phyloP scores from a whole-genome alignment of 2,888 invertebrate genomes.

The Caenorhabditis sp. region DNA sequence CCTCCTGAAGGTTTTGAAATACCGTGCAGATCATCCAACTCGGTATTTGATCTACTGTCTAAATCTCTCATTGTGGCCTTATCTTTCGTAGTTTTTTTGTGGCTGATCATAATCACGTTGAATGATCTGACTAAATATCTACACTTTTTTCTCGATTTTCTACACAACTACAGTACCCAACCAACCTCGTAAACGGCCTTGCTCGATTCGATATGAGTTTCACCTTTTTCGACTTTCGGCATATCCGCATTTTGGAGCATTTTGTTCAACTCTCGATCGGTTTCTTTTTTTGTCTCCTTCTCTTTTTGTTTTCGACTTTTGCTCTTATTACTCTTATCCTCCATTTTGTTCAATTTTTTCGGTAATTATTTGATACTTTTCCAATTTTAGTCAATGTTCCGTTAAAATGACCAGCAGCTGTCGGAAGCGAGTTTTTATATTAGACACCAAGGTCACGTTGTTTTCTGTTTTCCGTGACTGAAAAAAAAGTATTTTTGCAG shows the following conservation, averaged over 20 bases:
- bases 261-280: neutral
- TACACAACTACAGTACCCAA: too few relatives aligned
- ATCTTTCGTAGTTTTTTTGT: too few relatives aligned
- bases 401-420: neutral
- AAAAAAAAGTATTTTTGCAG: conserved; percentile 9
- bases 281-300: neutral
- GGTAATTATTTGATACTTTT: neutral
- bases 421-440: too few relatives aligned
- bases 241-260: conserved; percentile 5
- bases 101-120: too few relatives aligned
- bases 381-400: conserved; percentile 3
- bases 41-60: too few relatives aligned
- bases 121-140: too few relatives aligned
- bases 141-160: too few relatives aligned
- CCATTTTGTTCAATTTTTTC: neutral
- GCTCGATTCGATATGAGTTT: conserved; percentile 9
- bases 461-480: too few relatives aligned
- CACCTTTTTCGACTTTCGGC: conserved; percentile 15
- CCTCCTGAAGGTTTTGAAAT: too few relatives aligned
- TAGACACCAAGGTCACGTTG: too few relatives aligned
- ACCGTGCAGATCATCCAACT: too few relatives aligned
- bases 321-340: neutral
- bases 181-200: conserved; percentile 23
- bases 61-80: too few relatives aligned
- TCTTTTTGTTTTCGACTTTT: neutral